Evolutionary conservation across 2,797 vertebrate species (phyloP).

Genomic region (Taenioides sp.): DNA sequence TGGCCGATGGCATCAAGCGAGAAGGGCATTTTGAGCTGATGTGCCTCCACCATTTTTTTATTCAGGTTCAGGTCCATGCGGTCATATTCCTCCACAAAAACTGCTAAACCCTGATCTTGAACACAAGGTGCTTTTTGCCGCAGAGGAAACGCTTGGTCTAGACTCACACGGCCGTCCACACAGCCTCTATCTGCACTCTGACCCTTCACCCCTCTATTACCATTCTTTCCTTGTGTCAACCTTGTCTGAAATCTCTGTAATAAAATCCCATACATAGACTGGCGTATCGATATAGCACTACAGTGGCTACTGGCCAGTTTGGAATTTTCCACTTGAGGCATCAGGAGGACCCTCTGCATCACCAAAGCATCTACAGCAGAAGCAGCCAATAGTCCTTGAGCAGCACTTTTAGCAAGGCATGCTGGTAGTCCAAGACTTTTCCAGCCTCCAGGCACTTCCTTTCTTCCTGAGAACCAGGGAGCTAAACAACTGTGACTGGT

Average conservation of each 20-base stretch:
- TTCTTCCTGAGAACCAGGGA: constrained; percentile 77
- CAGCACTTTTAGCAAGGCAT: constrained; percentile 75
- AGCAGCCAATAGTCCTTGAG: constrained; percentile 77
- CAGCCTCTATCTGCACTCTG: constrained; percentile 27
- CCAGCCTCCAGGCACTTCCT: constrained; percentile 21
- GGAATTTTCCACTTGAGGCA: constrained; percentile 90
- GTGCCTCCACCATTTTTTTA: constrained; percentile 74
- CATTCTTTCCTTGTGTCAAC: constrained; percentile 2
- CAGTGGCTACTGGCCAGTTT: constrained; percentile 81
- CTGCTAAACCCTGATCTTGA: constrained; percentile 13
- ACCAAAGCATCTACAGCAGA: constrained; percentile 81
- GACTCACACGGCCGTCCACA: constrained; percentile 28
- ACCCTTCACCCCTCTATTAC: constrained; percentile 42
- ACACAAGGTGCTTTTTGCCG: constrained; percentile 26
- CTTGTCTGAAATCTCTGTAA: constrained; percentile 41
- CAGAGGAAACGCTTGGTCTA: constrained; percentile 5
- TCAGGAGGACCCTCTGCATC: constrained; percentile 81
- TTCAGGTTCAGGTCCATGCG: constrained; percentile 81
- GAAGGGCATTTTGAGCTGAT: constrained; percentile 51
- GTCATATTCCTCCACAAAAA: constrained; percentile 84
- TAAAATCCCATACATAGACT: constrained; percentile 86
- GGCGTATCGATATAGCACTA: constrained; percentile 80
- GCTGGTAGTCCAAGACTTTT: constrained; percentile 64
- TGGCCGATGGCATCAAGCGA: constrained; percentile 75
- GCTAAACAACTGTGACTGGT: constrained; percentile 75